Conservation (phyloP, 2,113 vertebrate genomes). For the Limanda limanda region DNA sequence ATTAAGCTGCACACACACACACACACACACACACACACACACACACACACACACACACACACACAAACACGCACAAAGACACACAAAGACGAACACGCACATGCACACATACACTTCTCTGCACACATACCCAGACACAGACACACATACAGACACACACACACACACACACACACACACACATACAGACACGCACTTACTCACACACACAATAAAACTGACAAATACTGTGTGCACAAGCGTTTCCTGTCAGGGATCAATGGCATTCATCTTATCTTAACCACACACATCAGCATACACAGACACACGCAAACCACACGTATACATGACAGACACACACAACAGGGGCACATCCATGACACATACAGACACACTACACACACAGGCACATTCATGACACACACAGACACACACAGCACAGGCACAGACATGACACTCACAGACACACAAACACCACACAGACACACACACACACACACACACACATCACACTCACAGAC, state of each 20-base stretch:
- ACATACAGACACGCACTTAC: slow-evolving; percentile 13
- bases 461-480: not conserved
- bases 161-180: slow-evolving; percentile 13
- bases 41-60: not conserved
- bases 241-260: slow-evolving; percentile 17
- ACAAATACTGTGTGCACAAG: slow-evolving; percentile 11
- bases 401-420: too few relatives aligned
- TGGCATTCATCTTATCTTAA: slow-evolving; percentile 27
- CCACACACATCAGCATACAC: not conserved
- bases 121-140: not conserved
- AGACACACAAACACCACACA: too few relatives aligned
- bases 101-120: slow-evolving; percentile 3
- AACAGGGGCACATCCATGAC: not conserved
- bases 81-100: too few relatives aligned
- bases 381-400: not conserved
- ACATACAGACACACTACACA: not conserved
- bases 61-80: not conserved
- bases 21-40: slow-evolving; percentile 10
- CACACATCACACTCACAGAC: too few relatives aligned
- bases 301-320: not conserved
- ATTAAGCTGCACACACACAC: not conserved
- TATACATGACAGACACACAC: not conserved
- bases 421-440: not conserved
- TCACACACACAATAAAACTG: not conserved
- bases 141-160: not conserved